Evolutionary conservation across 2,113 vertebrate genomes (phyloP), one percentile per base, ranked within the genome.

Genomic region (Malaclemys terrapin): DNA sequence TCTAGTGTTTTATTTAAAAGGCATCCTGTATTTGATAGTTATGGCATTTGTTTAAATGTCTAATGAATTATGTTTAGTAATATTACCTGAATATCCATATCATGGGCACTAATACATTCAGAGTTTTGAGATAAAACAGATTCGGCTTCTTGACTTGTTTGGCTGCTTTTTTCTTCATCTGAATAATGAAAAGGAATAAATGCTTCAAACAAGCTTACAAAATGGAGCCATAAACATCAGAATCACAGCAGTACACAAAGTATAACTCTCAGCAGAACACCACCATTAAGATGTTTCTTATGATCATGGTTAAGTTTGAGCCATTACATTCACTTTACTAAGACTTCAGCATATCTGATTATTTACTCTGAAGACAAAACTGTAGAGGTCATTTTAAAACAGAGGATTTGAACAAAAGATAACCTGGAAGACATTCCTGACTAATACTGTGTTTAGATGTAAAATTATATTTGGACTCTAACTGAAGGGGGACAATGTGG

Each of bases 31-130:
- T 75, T 91, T 20, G 16, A 49, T 27, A 80, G 56, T n/a, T 20
- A 80, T n/a, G 56, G 35, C 22, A 57, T 42, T 75, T 54, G 12
- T 20, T 86, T 91, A 86, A 31, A 49, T 82, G 8, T 72, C 8
- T 14, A 62, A 19, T 29, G 72, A 65, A 65, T 89, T 89, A 20
- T 3, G 3, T 62, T 19, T n/a, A 49, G 57, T 1, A 7, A n/a
- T 53, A 16, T 89, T 97, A 98, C 98, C 98, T 97, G 95, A 45
- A 81, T 69, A 50, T 91, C 82, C 85, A 42, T 90, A 84, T 50
- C 92, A 38, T 65, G 80, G 53, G 29, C 78, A 47, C 78, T 53
- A 89, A 31, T 4, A 53, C 1, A 6, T 24, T 94, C 94, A 38
- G 56, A 54, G 52, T 52, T 87, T 59, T 2, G 62, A 88, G 92